phyloP scores from a whole-genome alignment of 2,888 invertebrate species.

The Tipula unca region DNA sequence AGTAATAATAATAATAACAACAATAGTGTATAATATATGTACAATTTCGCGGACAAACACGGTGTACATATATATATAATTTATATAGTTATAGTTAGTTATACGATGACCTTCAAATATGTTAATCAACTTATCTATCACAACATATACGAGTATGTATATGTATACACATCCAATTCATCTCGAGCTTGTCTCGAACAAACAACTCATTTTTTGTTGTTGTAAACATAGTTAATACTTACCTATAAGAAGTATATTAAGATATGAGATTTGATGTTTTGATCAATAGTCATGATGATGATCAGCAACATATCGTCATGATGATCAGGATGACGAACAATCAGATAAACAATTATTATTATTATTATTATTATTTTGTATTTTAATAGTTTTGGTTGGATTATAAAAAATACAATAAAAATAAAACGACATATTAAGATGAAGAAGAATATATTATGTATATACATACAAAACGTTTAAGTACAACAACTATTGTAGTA shows the following conservation, averaged over 20 bases:
- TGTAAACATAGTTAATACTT: neutral
- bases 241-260: no score
- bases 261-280: neutral
- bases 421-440: neutral
- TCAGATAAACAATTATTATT: no score
- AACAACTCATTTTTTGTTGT: neutral
- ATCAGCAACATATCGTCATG: neutral
- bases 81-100: neutral
- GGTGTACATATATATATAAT: neutral
- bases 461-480: neutral
- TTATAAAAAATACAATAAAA: no score
- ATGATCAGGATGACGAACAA: neutral
- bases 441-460: neutral
- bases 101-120: neutral
- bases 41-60: no score
- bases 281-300: neutral
- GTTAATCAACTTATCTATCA: slow-evolving; percentile 8
- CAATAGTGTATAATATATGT: neutral
- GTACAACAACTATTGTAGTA: neutral
- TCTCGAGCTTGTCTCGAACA: neutral
- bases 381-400: neutral
- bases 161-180: neutral
- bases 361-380: neutral
- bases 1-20: neutral
- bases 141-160: no score